A percentile compares a stretch with the other conserved stretches of the same genome.
Evolutionary conservation across 2,888 invertebrate genomes (phyloP).

Genomic region (Hemistola chrysoprasaria): DNA sequence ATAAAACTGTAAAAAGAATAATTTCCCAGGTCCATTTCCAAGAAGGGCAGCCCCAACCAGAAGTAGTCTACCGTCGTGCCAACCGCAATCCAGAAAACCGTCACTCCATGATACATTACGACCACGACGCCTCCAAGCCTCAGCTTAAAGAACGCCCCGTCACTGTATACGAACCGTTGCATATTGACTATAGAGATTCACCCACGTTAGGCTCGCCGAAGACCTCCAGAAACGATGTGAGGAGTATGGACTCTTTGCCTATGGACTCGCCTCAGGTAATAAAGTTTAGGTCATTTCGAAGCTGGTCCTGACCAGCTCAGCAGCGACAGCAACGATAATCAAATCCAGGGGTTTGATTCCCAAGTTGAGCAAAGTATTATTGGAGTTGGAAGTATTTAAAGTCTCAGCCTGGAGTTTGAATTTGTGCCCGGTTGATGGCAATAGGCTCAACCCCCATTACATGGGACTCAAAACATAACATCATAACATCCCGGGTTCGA

Average conservation of each 20-base stretch:
- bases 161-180: slow-evolving; percentile 72
- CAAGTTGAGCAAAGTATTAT: too few relatives aligned
- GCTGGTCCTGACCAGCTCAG: too few relatives aligned
- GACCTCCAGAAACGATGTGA: slow-evolving; percentile 62
- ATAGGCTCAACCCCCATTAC: too few relatives aligned
- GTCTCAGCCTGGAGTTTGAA: too few relatives aligned
- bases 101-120: slow-evolving; percentile 79
- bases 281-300: too few relatives aligned
- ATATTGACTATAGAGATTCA: slow-evolving; percentile 70
- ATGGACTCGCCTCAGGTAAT: slow-evolving; percentile 53
- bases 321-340: too few relatives aligned
- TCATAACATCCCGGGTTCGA: too few relatives aligned
- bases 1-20: too few relatives aligned
- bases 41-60: slow-evolving; percentile 48
- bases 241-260: slow-evolving; percentile 70
- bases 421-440: too few relatives aligned
- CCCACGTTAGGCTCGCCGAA: slow-evolving; percentile 70
- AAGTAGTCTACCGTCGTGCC: slow-evolving; percentile 66
- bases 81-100: slow-evolving; percentile 70
- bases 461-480: too few relatives aligned
- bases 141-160: slow-evolving; percentile 68
- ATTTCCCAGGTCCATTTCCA: slow-evolving; percentile 74
- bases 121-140: slow-evolving; percentile 67
- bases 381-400: too few relatives aligned
- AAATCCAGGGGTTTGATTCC: too few relatives aligned